Evolutionary conservation across 2,113 vertebrate species (phyloP).

Genomic region (Rhodinocichla rosea): DNA sequence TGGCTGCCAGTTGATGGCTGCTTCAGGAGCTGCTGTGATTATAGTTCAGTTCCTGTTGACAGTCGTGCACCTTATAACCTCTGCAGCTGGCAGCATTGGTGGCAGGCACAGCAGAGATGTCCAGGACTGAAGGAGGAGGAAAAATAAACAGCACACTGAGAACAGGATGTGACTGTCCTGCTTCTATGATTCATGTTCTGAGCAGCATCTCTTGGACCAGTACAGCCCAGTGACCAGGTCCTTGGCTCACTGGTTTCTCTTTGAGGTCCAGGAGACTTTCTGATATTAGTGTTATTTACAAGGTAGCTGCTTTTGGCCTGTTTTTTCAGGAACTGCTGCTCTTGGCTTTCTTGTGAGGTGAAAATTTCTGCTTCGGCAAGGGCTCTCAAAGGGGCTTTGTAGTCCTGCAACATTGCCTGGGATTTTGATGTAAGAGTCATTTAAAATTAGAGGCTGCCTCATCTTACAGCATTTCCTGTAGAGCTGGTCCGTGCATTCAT

Average conservation of each 20-base stretch:
- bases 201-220: not conserved
- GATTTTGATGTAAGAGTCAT: not conserved
- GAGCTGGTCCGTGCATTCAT: not conserved
- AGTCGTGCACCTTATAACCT: not conserved
- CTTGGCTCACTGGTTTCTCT: not conserved
- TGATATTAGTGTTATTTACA: not conserved
- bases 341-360: not conserved
- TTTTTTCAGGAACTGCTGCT: not conserved
- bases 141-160: not conserved
- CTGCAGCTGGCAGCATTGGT: not conserved
- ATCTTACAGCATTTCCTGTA: not conserved
- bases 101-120: not conserved
- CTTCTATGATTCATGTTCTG: constrained; percentile 40
- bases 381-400: not conserved
- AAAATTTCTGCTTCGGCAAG: not conserved
- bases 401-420: not conserved
- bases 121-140: not conserved
- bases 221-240: not conserved
- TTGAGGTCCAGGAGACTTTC: not conserved
- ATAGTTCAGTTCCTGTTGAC: not conserved
- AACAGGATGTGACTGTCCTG: constrained; percentile 1
- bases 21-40: not conserved
- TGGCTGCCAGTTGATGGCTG: not conserved
- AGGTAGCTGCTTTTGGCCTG: not conserved
- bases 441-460: not conserved